These are phyloP conservation scores for Albula glossodonta DNA, from an alignment of 2,113 vertebrate species.

Conservation along the genomic window DNA sequence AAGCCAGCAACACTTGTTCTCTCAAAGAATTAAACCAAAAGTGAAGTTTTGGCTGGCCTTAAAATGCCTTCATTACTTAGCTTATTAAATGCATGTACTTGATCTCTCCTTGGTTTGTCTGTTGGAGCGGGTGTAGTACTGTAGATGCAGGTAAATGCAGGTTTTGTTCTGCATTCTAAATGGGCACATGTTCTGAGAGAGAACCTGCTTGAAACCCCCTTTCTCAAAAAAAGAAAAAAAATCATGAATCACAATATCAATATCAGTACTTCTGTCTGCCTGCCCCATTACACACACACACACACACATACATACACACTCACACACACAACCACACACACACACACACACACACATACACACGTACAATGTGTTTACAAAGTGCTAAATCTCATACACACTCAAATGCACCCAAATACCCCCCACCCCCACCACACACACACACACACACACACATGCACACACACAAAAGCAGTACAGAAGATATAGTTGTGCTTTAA, in stretches of 20 bases:
- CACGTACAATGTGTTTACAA: too few species aligned
- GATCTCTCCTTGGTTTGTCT: too few species aligned
- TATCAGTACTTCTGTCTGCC: background rate
- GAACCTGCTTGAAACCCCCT: background rate
- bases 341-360: background rate
- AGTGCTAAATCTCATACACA: too few species aligned
- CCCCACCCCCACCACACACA: background rate
- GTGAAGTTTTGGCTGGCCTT: too few species aligned
- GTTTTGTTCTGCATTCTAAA: too few species aligned
- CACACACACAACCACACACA: background rate
- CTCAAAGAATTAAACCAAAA: too few species aligned
- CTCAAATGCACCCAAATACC: too few species aligned
- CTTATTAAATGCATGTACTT: too few species aligned
- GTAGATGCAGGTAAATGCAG: too few species aligned
- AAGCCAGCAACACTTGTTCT: too few species aligned
- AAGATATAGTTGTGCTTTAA: background rate
- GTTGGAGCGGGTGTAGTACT: too few species aligned
- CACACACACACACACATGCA: background rate
- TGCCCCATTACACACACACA: background rate
- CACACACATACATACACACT: background rate
- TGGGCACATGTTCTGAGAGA: background rate
- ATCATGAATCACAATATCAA: background rate
- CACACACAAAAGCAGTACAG: background rate
- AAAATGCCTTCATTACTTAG: too few species aligned
- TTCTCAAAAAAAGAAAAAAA: constrained; percentile 10